Base-by-base conservation (phyloP, 1,140 invertebrate species). In the Leptopilina boulardi region DNA sequence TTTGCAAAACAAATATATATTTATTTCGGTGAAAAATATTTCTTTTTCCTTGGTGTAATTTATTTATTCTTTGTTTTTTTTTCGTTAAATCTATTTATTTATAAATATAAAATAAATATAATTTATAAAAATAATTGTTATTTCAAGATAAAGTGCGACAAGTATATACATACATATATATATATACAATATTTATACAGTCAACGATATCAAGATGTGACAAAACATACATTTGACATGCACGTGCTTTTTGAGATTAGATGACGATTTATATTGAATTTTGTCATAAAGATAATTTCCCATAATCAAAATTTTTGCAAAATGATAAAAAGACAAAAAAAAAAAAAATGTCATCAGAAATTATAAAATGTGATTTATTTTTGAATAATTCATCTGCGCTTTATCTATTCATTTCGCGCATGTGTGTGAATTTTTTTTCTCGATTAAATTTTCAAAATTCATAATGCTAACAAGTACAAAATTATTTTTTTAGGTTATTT, bases 221-320 rank as follows among this genome's bases (percentile, higher is more conserved):
- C 15, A 66, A 66, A 26, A 66, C 11, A 59, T 59, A 34, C 23
- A 38, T 66, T 34, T 66, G 59, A 66, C 9, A 66, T 30, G 59
- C 23, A 66, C 59, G 59, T 66, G 59, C 8, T 66, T 30, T 30
- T 2, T n/a, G 13, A 15, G 59, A 66, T 66, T 30, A 66, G 59
- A 66, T 66, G 23, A 21, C 10, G 19, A 1, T 26, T 59, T 11
- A 59, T 26, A 13, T 9, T 59, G 19, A 59, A 66, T 30, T n/a
- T 66, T 66, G 59, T 30, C 15, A 59, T 21, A 30, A 23, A 30
- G 26, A 66, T 66, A 30, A 66, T n/a, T 66, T 15, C n/a, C 23
- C 59, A 66, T 66, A 30, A 30, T 66, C 26, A 4, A 30, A 30
- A 66, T 66, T 66, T 26, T 3, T n/a, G n/a, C 59, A 30, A 66